Evolutionary conservation across 2,888 invertebrate species (phyloP), one percentile per base, ranked within the genome.

Genomic region (Cryptocheilus praepositus): DNA sequence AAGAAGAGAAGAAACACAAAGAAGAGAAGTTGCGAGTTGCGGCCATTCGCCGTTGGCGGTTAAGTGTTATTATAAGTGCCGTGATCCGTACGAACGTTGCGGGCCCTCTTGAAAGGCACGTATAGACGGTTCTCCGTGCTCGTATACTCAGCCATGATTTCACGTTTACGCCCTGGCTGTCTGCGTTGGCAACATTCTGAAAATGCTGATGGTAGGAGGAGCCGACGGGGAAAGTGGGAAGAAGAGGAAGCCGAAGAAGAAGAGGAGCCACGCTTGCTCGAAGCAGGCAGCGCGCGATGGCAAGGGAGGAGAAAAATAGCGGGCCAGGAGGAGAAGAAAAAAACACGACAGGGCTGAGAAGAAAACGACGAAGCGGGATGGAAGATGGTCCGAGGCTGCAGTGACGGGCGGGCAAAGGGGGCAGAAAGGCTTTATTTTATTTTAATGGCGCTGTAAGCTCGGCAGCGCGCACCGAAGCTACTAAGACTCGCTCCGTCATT

Each of bases 381-480:
- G 36, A 62, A 70, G 61, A 74, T 61, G 76, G 36, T 11, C 36
- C 36, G 36, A 36, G 36, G 11, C 13, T 4, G 36, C 36, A 36
- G 36, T 11, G 36, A 11, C 36, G 36, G 61, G 64, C 59, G 55
- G 44, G 64, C 60, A 67, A 63, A 66, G 64, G 62, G 60, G 74
- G 69, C 71, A 64, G 71, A 70, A 71, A 70, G 74, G 76, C 78
- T 85, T 85, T 86, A 85, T 86, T 84, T 85, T 81, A 82, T 74
- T 85, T 85, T 85, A 84, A 85, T 80, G 81, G 83, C 81, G 76
- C 79, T 72, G 80, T 83, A 82, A 85, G 83, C 80, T 74, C 76
- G 76, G 67, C 74, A 74, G 67, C 76, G 66, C 61, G 59, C 68
- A 62, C 68, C 64, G 55, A 71, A 73, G 65, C 74, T 76, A 78